Base-by-base conservation (phyloP, 1,140 invertebrate genomes). In the Drosophila setifemur region DNA sequence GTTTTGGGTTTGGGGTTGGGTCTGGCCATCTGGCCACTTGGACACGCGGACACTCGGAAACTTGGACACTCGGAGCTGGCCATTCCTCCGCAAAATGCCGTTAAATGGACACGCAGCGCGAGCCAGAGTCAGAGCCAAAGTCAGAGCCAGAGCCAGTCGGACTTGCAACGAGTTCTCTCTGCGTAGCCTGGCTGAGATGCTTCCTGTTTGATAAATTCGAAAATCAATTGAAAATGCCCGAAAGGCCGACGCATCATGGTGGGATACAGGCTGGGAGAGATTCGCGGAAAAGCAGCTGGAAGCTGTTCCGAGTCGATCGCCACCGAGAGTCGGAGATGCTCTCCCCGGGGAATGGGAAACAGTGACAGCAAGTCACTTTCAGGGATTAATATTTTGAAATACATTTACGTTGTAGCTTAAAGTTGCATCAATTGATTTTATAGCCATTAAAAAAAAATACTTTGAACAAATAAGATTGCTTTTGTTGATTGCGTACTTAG, bases 161-260 rank as follows among this genome's bases (percentile, higher is more conserved):
- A 52, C 42, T 53, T 29, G 52, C 58, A 58, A 77, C 78, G 29
- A 70, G 78, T 83, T 83, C 53, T 78, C 25, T 33, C 48, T 66
- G 67, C 61, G 11, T 33, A 33, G 61, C 71, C 68, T 50, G 76
- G 47, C 40, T 48, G 57, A 86, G 79, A 85, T 86, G 81, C 81
- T 85, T 85, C 79, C 81, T 85, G 81, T 85, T 86, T 85, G 81
- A 85, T 85, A 85, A 86, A 86, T 86, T 86, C 50, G 47, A 86
- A 83, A 85, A 85, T 85, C 79, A 85, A 85, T 86, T 85, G 81
- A 79, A 81, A 85, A 72, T 79, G 71, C 48, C 66, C 71, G 60
- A 86, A 86, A 86, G 75, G 57, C 78, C 75, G 75, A 81, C 67
- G 70, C 69, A 43, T 53, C 47, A 74, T 58, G 58, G 66, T 47